Evolutionary conservation across 1,140 invertebrate species (phyloP).

Genomic region (Drosophila pectinifera): DNA sequence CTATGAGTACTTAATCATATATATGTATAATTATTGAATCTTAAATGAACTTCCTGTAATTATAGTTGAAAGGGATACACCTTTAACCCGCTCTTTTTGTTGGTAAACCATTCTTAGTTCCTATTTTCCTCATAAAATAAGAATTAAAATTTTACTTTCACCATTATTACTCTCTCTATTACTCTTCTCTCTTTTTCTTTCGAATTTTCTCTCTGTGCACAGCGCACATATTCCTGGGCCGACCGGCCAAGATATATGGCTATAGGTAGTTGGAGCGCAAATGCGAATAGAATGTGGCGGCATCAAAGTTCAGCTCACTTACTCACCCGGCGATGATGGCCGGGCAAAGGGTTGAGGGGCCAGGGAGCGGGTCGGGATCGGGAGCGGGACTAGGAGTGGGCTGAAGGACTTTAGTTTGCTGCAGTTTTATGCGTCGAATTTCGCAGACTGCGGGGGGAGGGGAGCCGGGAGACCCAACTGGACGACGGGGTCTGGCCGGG

Average conservation of each 20-base stretch:
- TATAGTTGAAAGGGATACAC: not conserved
- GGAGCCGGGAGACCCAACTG: not conserved
- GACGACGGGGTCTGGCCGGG: slow-evolving; percentile 33
- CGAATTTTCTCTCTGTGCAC: slow-evolving; percentile 5
- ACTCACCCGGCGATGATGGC: slow-evolving; percentile 74
- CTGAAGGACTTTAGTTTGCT: slow-evolving; percentile 67
- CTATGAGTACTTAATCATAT: too few species aligned
- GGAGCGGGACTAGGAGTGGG: slow-evolving; percentile 23
- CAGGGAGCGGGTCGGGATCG: not conserved
- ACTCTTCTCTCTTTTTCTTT: too few species aligned
- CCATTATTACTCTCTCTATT: too few species aligned
- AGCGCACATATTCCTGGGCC: slow-evolving; percentile 51
- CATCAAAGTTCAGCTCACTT: slow-evolving; percentile 83
- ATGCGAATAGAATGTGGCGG: slow-evolving; percentile 83
- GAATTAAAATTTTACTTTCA: not conserved
- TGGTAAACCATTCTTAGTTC: too few species aligned
- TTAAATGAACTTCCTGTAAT: not conserved
- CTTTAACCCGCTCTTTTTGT: too few species aligned
- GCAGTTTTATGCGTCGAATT: slow-evolving; percentile 63
- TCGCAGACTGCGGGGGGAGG: not conserved
- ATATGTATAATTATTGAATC: not conserved
- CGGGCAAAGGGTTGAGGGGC: not conserved
- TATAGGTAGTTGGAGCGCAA: slow-evolving; percentile 76
- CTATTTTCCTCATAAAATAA: too few species aligned
- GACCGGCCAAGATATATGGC: slow-evolving; percentile 71